Evolutionary conservation across 2,888 invertebrate species (phyloP).

Genomic region (Hedya salicella): DNA sequence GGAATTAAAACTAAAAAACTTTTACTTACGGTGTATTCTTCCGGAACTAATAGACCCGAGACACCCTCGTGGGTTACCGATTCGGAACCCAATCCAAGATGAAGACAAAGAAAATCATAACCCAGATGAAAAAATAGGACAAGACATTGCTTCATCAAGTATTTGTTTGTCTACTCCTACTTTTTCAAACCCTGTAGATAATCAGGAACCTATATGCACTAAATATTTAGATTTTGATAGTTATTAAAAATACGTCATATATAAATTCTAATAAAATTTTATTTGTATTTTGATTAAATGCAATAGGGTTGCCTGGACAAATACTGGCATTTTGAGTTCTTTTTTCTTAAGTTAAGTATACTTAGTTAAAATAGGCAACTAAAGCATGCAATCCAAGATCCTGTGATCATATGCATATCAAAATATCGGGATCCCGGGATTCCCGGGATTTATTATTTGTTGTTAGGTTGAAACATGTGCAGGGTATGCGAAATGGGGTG

Average conservation of each 20-base stretch:
- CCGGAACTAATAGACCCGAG: constrained; percentile 11
- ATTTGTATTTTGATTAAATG: no score
- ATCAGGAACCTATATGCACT: constrained; percentile 10
- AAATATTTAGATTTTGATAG: constrained; percentile 17
- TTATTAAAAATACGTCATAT: constrained; percentile 3
- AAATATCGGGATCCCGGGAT: neutral
- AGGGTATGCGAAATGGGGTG: no score
- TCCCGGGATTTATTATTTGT: neutral
- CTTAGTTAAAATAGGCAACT: no score
- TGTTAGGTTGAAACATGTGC: no score
- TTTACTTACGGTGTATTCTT: neutral
- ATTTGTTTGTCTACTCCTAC: constrained; percentile 2
- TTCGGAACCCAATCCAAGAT: constrained; percentile 7
- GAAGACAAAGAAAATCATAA: constrained; percentile 15
- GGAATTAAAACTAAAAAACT: neutral
- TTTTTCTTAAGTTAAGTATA: no score
- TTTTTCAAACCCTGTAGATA: constrained; percentile 10
- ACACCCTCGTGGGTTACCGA: constrained; percentile 14
- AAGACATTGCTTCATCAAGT: constrained; percentile 5
- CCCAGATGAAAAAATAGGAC: constrained; percentile 13
- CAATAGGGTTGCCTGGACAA: no score
- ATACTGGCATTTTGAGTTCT: no score
- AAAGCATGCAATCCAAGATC: no score
- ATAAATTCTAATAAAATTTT: neutral
- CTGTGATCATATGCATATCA: neutral